These are phyloP conservation scores for Hippocampus barbouri DNA, from an alignment of 2,113 vertebrate species.

Conservation along the genomic window DNA sequence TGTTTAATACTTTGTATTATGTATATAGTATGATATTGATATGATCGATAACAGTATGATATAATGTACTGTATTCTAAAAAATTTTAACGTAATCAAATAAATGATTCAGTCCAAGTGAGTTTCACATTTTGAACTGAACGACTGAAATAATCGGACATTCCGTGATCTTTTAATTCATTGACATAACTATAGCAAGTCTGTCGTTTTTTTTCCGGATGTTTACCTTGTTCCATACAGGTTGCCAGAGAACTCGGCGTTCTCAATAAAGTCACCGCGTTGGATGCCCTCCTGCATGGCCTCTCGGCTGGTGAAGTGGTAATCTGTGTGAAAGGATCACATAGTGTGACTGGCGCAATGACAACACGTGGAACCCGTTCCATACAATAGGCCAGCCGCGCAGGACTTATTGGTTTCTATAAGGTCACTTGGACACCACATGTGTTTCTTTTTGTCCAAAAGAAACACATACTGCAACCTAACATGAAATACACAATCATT, in stretches of 20 bases:
- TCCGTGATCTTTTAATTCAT: not conserved
- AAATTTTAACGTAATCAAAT: not conserved
- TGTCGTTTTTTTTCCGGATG: not conserved
- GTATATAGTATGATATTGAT: too few relatives aligned
- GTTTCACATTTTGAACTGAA: not conserved
- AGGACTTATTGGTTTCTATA: not conserved
- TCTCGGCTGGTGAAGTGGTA: conserved; percentile 89
- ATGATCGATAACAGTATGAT: not conserved
- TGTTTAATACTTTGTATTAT: too few relatives aligned
- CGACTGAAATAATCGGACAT: not conserved
- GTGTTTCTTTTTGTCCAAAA: not conserved
- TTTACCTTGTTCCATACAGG: conserved; percentile 92
- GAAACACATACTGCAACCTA: conserved; percentile 26
- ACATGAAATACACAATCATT: conserved; percentile 29
- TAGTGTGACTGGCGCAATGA: not conserved
- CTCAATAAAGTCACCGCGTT: conserved; percentile 85
- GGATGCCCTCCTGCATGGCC: conserved; percentile 83
- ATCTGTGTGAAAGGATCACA: conserved; percentile 69
- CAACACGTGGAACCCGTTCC: not conserved
- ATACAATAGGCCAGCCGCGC: not conserved
- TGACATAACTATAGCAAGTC: not conserved
- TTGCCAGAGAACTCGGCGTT: conserved; percentile 91
- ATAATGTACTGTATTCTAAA: too few relatives aligned
- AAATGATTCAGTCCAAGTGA: not conserved
- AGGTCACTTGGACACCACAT: not conserved